Percentiles rank a stretch among this genome's conserved stretches.
Evolutionary conservation across 1,140 invertebrate species (phyloP).

Genomic region (Pseudomyrmex cubaensis): DNA sequence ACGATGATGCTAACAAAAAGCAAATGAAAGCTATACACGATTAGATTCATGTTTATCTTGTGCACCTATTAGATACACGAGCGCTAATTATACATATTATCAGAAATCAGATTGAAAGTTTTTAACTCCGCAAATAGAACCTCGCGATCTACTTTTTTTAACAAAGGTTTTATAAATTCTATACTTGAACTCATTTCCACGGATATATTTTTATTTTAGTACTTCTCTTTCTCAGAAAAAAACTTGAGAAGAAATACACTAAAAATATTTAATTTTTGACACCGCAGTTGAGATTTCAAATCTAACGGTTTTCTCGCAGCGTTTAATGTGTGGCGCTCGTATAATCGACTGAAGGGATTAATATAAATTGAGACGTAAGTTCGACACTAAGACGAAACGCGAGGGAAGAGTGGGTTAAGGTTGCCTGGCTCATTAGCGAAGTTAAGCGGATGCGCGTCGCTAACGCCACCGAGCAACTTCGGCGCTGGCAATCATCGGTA

Average conservation of each 20-base stretch:
- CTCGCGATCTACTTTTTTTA: background rate
- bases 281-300: background rate
- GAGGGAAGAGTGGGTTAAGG: conserved; percentile 72
- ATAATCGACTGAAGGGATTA: conserved; percentile 21
- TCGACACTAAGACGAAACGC: conserved; percentile 38
- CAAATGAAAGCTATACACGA: conserved; percentile 8
- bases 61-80: background rate
- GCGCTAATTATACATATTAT: background rate
- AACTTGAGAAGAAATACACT: too few relatives aligned
- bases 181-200: background rate
- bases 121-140: background rate
- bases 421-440: conserved; percentile 73
- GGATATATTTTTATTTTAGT: too few relatives aligned
- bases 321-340: background rate
- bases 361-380: conserved; percentile 66
- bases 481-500: conserved; percentile 78
- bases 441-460: conserved; percentile 63
- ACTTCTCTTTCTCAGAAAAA: too few relatives aligned
- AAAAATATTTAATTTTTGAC: too few relatives aligned
- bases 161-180: background rate
- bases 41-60: conserved; percentile 11
- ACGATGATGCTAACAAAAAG: conserved; percentile 21
- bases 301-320: background rate
- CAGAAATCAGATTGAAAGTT: conserved; percentile 6
- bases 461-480: conserved; percentile 58